Conservation (phyloP, 92 coral and sea anemone species). For the Micromussa lordhowensis region DNA sequence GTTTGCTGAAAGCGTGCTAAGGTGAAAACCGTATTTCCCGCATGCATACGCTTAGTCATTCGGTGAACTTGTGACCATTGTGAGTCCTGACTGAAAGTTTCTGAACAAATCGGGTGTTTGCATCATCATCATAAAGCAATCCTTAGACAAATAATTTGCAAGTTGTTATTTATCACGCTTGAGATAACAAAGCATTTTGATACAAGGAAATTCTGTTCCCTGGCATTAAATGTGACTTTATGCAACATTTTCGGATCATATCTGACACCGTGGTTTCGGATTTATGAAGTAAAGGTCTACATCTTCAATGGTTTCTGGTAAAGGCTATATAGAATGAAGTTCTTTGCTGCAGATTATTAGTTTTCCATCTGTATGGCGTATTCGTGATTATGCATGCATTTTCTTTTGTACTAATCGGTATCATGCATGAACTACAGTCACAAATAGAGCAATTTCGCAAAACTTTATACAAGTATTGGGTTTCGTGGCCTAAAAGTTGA, state of each 20-base stretch:
- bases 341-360: no score
- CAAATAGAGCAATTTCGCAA: no score
- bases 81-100: not conserved
- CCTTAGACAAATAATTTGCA: not conserved
- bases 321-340: no score
- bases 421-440: no score
- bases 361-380: no score
- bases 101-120: not conserved
- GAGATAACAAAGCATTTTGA: not conserved
- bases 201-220: not conserved
- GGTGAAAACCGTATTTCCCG: conserved; percentile 1
- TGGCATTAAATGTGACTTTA: not conserved
- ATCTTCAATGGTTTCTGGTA: no score
- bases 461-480: no score
- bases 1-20: not conserved
- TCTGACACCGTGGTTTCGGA: not conserved
- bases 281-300: no score
- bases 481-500: no score
- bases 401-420: no score
- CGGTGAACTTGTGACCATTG: not conserved
- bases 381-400: no score
- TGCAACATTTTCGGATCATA: not conserved
- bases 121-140: not conserved
- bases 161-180: conserved; percentile 1
- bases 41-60: not conserved